phyloP scores from a whole-genome alignment of 2,797 vertebrate species.

The Eospalax fontanierii region DNA sequence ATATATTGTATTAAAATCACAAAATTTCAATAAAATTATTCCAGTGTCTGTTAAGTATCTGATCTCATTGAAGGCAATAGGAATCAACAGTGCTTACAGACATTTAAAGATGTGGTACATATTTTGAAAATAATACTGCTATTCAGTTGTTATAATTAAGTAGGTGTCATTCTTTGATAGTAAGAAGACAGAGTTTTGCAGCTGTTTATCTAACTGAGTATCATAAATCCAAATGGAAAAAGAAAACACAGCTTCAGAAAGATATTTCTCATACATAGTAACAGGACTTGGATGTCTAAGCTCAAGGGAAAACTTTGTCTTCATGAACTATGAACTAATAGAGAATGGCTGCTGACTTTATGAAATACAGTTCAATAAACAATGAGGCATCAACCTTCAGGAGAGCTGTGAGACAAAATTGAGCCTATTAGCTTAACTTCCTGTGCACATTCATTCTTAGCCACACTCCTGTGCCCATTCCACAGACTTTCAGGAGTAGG shows the following conservation, averaged over 20 bases:
- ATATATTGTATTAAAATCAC: no score
- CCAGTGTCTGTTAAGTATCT: neutral
- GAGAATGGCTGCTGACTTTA: conserved; percentile 24
- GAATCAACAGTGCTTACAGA: neutral
- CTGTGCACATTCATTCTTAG: neutral
- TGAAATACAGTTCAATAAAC: neutral
- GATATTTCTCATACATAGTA: neutral
- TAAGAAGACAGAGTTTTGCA: conserved; percentile 8
- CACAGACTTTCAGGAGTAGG: neutral
- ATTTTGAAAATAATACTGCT: conserved; percentile 35
- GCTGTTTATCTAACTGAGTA: neutral
- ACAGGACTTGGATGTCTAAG: neutral
- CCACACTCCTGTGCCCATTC: neutral
- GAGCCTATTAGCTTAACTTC: neutral
- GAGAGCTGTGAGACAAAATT: neutral
- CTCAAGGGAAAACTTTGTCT: neutral
- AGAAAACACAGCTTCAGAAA: conserved; percentile 36
- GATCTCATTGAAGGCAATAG: neutral
- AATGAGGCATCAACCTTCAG: neutral
- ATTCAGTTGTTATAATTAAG: conserved; percentile 9
- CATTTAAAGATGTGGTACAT: neutral
- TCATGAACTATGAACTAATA: conserved; percentile 11
- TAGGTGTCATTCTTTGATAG: neutral
- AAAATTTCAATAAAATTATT: conserved; percentile 48
- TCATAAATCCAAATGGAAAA: neutral